Base-by-base conservation (phyloP, 2,797 vertebrate genomes). In the Poeciliopsis presidionis region DNA sequence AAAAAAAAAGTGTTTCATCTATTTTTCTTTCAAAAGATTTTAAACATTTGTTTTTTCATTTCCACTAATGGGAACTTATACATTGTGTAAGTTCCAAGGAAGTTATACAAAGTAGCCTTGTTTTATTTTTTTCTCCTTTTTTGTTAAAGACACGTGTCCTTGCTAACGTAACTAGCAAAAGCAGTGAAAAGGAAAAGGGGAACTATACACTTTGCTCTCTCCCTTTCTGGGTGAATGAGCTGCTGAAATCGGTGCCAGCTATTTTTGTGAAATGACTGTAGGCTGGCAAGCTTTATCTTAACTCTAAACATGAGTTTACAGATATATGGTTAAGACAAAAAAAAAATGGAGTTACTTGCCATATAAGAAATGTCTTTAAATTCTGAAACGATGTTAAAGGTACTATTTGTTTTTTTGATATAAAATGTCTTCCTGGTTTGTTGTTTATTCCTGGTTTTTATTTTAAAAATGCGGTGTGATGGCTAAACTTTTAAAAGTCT, bases 81-180 rank as follows among this genome's bases (percentile, higher is more conserved):
- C 30, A 1, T 30, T 30, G 30, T 67, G 25, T 1, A 5, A 41
- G 36, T 41, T 67, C 41, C 20, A 22, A 67, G 36, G 5, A 67
- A 67, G 63, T 41, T 41, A 67, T 41, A 20, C 63, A 41, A 41
- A 67, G 20, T 18, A 5, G 30, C 14, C 16, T 59, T 2, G 5
- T 53, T 53, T 30, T 28, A 13, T 63, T 20, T 30, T 4, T 63
- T 67, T 13, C 28, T 20, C 20, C 20, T 25, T 41, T 25, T 67
- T n/a, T 69, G 5, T n/a, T 13, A 69, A 69, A 25, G 63, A 41
- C 11, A 6, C 22, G 5, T 25, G 65, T 69, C 13, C 4, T 28
- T 28, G 6, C n/a, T 70, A 70, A 70, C 7, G 25, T 45, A 70
- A 16, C 76, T 12, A 77, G 77, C 22, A 25, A 55, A 41, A 73